Conservation (phyloP, 2,888 invertebrate genomes). For the Ectemnius cavifrons region DNA sequence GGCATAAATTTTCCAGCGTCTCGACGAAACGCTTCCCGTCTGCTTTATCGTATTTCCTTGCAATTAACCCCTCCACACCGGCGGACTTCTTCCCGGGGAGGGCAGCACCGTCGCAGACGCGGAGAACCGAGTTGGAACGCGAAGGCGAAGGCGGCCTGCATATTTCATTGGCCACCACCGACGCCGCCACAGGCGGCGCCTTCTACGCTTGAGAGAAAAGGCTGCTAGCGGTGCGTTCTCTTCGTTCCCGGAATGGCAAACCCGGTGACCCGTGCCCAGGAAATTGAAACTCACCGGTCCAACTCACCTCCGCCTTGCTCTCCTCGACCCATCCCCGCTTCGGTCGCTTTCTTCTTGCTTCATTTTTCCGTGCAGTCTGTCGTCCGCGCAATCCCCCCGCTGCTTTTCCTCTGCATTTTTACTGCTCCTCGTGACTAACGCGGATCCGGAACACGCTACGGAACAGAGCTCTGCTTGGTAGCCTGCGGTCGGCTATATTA, state of each 20-base stretch:
- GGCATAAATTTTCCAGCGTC: slow-evolving; percentile 60
- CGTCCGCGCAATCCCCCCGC: too few species aligned
- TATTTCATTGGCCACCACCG: slow-evolving; percentile 60
- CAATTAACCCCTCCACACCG: slow-evolving; percentile 65
- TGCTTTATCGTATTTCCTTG: slow-evolving; percentile 70
- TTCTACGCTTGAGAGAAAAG: slow-evolving; percentile 37
- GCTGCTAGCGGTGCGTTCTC: slow-evolving; percentile 34
- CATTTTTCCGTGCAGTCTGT: too few species aligned
- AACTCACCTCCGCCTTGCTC: too few species aligned
- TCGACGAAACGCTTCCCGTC: slow-evolving; percentile 58
- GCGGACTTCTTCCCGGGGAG: slow-evolving; percentile 9
- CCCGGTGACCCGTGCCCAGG: slow-evolving; percentile 57
- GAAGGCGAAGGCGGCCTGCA: slow-evolving; percentile 61
- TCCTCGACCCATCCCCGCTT: too few species aligned
- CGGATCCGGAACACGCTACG: too few species aligned
- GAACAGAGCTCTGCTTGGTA: too few species aligned
- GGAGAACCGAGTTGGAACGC: slow-evolving; percentile 24
- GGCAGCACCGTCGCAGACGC: slow-evolving; percentile 30
- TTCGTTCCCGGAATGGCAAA: slow-evolving; percentile 52
- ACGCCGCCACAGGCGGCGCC: slow-evolving; percentile 7
- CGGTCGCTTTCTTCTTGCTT: too few species aligned
- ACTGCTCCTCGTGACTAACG: too few species aligned
- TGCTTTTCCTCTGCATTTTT: too few species aligned
- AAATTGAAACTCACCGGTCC: slow-evolving; percentile 54
- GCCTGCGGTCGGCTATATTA: too few species aligned